Evolutionary conservation across 2,888 invertebrate genomes (phyloP).

Genomic region (Agonum fuliginosum): DNA sequence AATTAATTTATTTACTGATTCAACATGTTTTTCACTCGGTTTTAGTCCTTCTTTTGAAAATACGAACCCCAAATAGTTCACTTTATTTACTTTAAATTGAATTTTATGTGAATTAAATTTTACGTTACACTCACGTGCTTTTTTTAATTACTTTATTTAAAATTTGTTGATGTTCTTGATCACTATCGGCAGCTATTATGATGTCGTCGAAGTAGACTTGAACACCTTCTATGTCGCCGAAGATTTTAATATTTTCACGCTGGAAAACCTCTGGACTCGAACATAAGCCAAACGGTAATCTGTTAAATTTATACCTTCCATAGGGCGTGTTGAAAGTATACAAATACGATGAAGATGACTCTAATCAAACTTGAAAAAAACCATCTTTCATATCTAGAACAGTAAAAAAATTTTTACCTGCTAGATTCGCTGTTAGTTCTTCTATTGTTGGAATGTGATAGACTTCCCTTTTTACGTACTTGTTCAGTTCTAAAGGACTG

Average conservation of each 20-base stretch:
- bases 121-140: slow-evolving; percentile 37
- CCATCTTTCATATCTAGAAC: not conserved
- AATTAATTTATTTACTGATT: not conserved
- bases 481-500: slow-evolving; percentile 64
- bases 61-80: not conserved
- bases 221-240: slow-evolving; percentile 61
- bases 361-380: too few species aligned
- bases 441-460: slow-evolving; percentile 64
- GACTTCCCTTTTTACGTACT: slow-evolving; percentile 63
- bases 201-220: slow-evolving; percentile 62
- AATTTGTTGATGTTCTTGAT: slow-evolving; percentile 46
- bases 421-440: slow-evolving; percentile 60
- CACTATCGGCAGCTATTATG: slow-evolving; percentile 57
- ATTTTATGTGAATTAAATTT: slow-evolving; percentile 48
- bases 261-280: slow-evolving; percentile 62
- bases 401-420: slow-evolving; percentile 4
- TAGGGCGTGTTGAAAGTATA: slow-evolving; percentile 17
- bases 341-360: too few species aligned
- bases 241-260: slow-evolving; percentile 46
- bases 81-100: slow-evolving; percentile 31
- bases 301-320: slow-evolving; percentile 60
- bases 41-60: not conserved
- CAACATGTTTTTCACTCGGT: slow-evolving; percentile 2
- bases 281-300: slow-evolving; percentile 62
- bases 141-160: slow-evolving; percentile 29